A percentile compares a stretch with the other conserved stretches of the same genome.
Evolutionary conservation across 2,113 vertebrate species (phyloP).

Genomic region (Puma concolor): DNA sequence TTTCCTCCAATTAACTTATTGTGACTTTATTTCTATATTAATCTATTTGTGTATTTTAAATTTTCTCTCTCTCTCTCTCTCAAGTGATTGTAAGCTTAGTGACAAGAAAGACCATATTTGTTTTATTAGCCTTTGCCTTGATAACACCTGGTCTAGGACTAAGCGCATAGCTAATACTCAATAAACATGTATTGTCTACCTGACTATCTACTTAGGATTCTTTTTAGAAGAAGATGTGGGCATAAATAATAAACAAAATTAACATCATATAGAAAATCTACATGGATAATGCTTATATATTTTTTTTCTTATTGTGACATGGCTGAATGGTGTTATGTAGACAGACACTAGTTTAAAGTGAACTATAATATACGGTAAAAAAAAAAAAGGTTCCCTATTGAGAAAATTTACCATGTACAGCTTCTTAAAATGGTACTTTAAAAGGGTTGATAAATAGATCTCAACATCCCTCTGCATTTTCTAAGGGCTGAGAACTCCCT

Average conservation of each 20-base stretch:
- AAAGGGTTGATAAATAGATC: not conserved
- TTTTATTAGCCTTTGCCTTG: slow-evolving; percentile 25
- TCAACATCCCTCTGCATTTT: not conserved
- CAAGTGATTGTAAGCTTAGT: not conserved
- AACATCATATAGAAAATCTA: not conserved
- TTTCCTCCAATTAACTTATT: not conserved
- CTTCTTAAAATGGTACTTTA: not conserved
- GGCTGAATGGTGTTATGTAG: not conserved
- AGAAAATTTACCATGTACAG: not conserved
- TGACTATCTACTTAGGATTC: not conserved
- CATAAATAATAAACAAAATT: slow-evolving; percentile 12
- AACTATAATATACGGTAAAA: not conserved
- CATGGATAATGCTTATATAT: not conserved
- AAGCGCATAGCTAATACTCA: not conserved
- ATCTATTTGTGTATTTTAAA: not conserved
- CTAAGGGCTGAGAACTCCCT: not conserved
- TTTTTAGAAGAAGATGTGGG: not conserved
- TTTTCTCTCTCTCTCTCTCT: not conserved
- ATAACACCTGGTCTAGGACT: not conserved
- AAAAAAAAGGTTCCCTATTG: not conserved
- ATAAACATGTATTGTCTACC: not conserved
- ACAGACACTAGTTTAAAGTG: not conserved
- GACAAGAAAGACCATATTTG: not conserved
- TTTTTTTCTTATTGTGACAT: not conserved
- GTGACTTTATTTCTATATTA: slow-evolving; percentile 12